Conservation (phyloP, 1,140 invertebrate species). For the Kradibia gibbosae region DNA sequence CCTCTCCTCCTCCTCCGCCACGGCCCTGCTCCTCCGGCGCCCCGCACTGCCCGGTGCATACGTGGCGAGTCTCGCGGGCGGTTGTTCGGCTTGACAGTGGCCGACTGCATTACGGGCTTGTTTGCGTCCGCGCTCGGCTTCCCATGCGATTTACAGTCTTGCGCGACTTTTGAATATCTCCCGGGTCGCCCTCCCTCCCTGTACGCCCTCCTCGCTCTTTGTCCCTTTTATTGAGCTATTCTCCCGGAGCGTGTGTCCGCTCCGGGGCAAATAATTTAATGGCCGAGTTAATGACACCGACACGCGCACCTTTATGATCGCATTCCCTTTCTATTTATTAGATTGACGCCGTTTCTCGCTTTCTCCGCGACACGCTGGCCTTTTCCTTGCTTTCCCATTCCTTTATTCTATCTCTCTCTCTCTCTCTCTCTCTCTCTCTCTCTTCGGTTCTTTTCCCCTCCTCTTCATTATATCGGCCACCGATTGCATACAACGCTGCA, state of each 20-base stretch:
- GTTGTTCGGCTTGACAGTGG: neutral
- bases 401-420: neutral
- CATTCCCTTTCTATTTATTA: neutral
- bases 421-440: neutral
- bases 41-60: neutral
- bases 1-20: too few species aligned
- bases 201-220: too few species aligned
- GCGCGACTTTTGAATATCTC: too few species aligned
- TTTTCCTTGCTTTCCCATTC: neutral
- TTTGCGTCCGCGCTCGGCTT: conserved; percentile 1
- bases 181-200: too few species aligned
- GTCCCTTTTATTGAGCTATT: conserved; percentile 21
- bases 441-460: neutral
- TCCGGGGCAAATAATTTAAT: neutral
- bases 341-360: neutral
- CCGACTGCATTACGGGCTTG: conserved; percentile 36
- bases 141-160: conserved; percentile 26
- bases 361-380: neutral
- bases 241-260: neutral
- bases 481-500: too few species aligned
- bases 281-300: neutral
- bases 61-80: neutral
- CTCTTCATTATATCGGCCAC: neutral
- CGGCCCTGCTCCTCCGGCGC: too few species aligned
- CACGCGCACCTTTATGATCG: neutral